Evolutionary conservation across 2,797 vertebrate genomes (phyloP).

Genomic region (Poeciliopsis gracilis): DNA sequence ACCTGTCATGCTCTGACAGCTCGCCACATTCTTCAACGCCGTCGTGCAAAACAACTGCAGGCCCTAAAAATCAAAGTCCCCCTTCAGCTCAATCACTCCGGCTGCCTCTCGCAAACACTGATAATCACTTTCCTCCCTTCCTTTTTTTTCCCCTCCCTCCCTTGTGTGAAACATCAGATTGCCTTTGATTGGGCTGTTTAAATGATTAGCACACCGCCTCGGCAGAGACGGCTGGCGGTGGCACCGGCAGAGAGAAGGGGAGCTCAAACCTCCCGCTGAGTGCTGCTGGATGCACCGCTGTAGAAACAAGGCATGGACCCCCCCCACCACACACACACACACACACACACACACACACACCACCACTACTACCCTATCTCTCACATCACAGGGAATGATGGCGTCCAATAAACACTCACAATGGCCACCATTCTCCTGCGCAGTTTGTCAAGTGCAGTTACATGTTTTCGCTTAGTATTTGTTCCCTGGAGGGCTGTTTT

Average conservation of each 20-base stretch:
- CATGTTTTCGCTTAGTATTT: slow-evolving; percentile 73
- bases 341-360: not conserved
- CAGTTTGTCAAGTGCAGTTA: slow-evolving; percentile 70
- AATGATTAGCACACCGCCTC: slow-evolving; percentile 85
- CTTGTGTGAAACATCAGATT: slow-evolving; percentile 79
- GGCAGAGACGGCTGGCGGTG: slow-evolving; percentile 74
- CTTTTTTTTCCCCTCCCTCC: slow-evolving; percentile 62
- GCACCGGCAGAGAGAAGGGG: slow-evolving; percentile 60
- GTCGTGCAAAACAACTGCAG: slow-evolving; percentile 74
- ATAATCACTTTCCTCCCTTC: slow-evolving; percentile 81
- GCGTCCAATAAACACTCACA: slow-evolving; percentile 69
- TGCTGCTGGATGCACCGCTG: slow-evolving; percentile 49
- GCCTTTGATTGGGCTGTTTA: slow-evolving; percentile 87
- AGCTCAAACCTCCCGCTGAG: slow-evolving; percentile 77
- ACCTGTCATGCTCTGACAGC: slow-evolving; percentile 67
- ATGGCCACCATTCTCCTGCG: slow-evolving; percentile 58
- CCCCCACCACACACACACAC: slow-evolving; percentile 45
- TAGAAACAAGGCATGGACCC: slow-evolving; percentile 74
- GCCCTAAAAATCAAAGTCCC: slow-evolving; percentile 81
- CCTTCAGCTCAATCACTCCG: slow-evolving; percentile 81
- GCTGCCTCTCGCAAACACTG: slow-evolving; percentile 82
- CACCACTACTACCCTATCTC: slow-evolving; percentile 28
- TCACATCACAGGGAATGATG: slow-evolving; percentile 80
- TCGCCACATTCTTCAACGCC: slow-evolving; percentile 70
- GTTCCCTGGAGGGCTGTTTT: slow-evolving; percentile 67